A percentile compares a stretch with the other conserved stretches of the same genome.
Evolutionary conservation across 2,113 vertebrate genomes (phyloP).

Genomic region (Aepyceros melampus): DNA sequence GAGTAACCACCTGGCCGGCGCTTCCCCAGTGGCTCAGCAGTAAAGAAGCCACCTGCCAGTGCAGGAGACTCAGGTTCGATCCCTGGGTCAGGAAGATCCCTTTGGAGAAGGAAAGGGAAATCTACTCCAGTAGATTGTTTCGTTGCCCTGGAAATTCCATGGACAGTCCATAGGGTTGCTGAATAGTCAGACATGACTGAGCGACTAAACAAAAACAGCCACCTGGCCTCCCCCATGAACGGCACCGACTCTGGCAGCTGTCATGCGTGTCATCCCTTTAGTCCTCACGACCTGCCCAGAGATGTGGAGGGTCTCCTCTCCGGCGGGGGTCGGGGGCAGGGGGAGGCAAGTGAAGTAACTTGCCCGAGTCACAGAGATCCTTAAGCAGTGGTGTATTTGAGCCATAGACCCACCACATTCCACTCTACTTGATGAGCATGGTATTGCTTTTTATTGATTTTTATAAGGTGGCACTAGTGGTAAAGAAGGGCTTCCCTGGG

Average conservation of each 20-base stretch:
- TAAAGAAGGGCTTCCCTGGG: not conserved
- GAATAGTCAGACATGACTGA: not conserved
- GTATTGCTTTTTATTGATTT: not conserved
- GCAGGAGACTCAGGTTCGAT: not conserved
- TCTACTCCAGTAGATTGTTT: not conserved
- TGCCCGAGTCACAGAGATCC: not conserved
- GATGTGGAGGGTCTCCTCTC: not conserved
- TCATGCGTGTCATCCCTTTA: rapidly evolving
- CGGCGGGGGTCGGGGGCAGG: rapidly evolving
- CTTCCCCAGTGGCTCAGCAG: not conserved
- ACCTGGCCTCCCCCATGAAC: rapidly evolving
- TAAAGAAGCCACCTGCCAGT: not conserved
- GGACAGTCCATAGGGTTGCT: not conserved
- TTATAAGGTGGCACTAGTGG: not conserved
- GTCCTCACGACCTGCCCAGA: not conserved
- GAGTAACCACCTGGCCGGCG: not conserved
- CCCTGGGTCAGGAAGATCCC: not conserved
- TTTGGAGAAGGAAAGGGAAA: not conserved
- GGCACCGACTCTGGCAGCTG: not conserved
- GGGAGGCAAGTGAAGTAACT: not conserved
- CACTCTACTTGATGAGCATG: not conserved
- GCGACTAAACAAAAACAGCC: not conserved
- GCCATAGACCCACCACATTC: not conserved
- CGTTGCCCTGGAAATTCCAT: not conserved
- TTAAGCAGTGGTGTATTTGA: not conserved